Conservation (phyloP, 2,113 vertebrate species). For the Xenopus tropicalis region DNA sequence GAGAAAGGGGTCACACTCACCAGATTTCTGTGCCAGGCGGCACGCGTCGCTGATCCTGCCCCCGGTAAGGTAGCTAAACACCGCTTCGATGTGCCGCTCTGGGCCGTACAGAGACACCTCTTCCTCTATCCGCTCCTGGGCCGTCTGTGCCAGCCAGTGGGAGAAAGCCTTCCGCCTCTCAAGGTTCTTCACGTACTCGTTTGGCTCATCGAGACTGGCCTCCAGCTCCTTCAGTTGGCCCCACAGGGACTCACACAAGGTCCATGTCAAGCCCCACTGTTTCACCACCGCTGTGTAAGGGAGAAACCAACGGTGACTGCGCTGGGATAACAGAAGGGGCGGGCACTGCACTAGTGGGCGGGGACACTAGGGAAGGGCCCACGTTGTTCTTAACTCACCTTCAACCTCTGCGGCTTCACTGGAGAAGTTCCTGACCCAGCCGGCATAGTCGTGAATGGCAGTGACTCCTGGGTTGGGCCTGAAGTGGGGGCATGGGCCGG, state of each 20-base stretch:
- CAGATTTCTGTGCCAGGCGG: constrained; percentile 80
- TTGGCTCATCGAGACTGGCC: constrained; percentile 58
- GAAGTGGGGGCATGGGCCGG: constrained; percentile 74
- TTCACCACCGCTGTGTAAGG: constrained; percentile 64
- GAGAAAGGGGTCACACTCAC: constrained; percentile 52
- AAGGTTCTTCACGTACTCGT: constrained; percentile 70
- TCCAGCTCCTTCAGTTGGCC: constrained; percentile 72
- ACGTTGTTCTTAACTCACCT: constrained; percentile 58
- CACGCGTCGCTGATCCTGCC: constrained; percentile 85
- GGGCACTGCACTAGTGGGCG: neutral
- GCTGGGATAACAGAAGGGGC: no score
- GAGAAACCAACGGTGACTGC: no score
- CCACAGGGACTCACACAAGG: constrained; percentile 86
- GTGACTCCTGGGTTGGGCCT: constrained; percentile 71
- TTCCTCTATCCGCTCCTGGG: constrained; percentile 69
- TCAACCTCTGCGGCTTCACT: constrained; percentile 54
- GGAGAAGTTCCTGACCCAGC: constrained; percentile 69
- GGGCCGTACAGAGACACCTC: constrained; percentile 69
- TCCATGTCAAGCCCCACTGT: constrained; percentile 87
- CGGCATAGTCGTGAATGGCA: constrained; percentile 83
- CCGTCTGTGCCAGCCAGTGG: constrained; percentile 74
- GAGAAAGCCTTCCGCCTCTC: constrained; percentile 83
- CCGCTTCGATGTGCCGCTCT: constrained; percentile 65
- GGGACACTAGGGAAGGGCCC: neutral
- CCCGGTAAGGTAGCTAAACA: constrained; percentile 92